Conservation (phyloP, 1,140 invertebrate species). For the Drosophila rhopaloa region DNA sequence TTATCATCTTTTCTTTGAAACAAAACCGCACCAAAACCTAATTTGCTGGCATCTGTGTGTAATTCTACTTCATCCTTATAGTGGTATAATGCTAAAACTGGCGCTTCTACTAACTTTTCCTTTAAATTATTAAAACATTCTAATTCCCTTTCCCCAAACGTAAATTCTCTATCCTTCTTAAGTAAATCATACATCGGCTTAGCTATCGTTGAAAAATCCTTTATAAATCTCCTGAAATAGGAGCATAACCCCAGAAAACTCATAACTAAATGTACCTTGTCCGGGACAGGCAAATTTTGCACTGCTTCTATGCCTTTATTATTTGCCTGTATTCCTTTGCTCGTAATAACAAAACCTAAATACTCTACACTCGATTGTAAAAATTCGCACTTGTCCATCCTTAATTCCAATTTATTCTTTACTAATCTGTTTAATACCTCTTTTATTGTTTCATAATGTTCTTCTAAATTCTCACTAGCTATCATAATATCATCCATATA, state of each 20-base stretch:
- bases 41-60: too few species aligned
- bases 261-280: background rate
- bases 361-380: background rate
- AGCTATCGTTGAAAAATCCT: too few species aligned
- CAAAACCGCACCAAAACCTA: too few species aligned
- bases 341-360: background rate
- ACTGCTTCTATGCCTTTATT: background rate
- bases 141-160: too few species aligned
- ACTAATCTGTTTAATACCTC: background rate
- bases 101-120: too few species aligned
- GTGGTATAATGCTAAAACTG: conserved; percentile 58
- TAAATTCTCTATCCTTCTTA: too few species aligned
- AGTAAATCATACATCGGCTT: too few species aligned
- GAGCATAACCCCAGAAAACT: conserved; percentile 49
- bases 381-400: conserved; percentile 1
- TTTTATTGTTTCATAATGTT: background rate
- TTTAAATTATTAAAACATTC: too few species aligned
- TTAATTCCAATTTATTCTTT: conserved; percentile 1
- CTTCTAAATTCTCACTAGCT: background rate
- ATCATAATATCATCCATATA: conserved; percentile 35
- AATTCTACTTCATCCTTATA: conserved; percentile 2
- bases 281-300: background rate
- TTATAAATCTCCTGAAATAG: too few species aligned
- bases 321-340: background rate
- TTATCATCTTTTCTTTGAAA: conserved; percentile 1